phyloP scores from a whole-genome alignment of 2,113 vertebrate species.

The Climacteris rufus region DNA sequence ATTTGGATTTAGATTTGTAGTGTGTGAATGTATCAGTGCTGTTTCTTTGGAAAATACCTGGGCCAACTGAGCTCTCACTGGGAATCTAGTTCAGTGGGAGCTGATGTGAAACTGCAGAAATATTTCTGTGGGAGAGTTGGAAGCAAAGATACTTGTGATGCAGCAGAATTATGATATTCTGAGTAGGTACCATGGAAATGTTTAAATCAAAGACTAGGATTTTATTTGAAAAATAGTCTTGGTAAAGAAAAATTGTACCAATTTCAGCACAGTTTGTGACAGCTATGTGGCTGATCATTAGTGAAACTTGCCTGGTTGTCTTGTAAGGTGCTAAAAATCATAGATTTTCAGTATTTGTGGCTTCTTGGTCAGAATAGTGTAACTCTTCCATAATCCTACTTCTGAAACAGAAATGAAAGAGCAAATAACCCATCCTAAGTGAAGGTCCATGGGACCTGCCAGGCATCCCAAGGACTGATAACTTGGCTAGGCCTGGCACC shows the following conservation, averaged over 20 bases:
- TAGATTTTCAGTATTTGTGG: neutral
- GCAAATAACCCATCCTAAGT: neutral
- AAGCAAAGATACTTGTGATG: neutral
- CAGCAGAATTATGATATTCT: neutral
- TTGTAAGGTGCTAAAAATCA: neutral
- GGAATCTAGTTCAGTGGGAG: neutral
- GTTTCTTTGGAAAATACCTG: neutral
- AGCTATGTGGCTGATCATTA: neutral
- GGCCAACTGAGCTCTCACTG: neutral
- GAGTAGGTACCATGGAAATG: neutral
- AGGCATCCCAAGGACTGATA: neutral
- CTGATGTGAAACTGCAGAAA: neutral
- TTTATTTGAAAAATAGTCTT: neutral
- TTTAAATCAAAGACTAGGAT: neutral
- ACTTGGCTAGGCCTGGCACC: neutral
- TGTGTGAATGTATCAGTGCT: neutral
- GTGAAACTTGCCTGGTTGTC: neutral
- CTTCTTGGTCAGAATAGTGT: neutral
- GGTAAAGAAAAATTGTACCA: neutral
- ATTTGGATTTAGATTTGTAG: neutral
- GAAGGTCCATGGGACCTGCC: neutral
- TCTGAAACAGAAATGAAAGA: neutral
- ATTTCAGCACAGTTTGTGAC: neutral
- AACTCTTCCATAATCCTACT: neutral
- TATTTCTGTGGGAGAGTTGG: neutral